Base-by-base conservation (phyloP, 2,113 vertebrate species). In the Oryzias curvinotus region DNA sequence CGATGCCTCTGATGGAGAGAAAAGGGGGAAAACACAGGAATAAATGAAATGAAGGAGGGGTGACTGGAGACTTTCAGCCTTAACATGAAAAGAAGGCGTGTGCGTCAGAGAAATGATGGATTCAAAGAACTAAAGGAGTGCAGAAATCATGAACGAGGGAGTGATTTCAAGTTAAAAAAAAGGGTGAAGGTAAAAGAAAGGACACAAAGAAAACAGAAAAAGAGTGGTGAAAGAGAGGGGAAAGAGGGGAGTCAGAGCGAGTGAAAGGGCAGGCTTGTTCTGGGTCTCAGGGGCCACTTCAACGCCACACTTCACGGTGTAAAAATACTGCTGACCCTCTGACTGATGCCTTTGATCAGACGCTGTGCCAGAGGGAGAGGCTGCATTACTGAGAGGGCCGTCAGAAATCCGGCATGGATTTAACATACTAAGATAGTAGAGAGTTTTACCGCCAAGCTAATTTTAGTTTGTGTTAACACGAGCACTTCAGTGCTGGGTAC, bases 291-390 rank as follows among this genome's bases (percentile, higher is more conserved):
- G 75, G 83, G 80, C 69, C 83, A 74, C 75, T 78, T 86, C 70
- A 84, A 21, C 64, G 50, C 71, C 73, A 85, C 81, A 82, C 80
- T 84, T 77, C 72, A 76, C 80, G 49, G 83, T 83, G 82, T 84
- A 85, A 83, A 89, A 90, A 90, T 81, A 87, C 82, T 58, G 51
- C 74, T 77, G 78, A 78, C 81, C 77, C 80, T 44, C 68, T 18
- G 56, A 71, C 70, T 43, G 68, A 53, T 65, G 69, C 63, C 82
- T 79, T 83, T 86, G 84, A 84, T 80, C 68, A 41, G 49, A 66
- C 41, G 15, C 41, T 6, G 60, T 30, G 73, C 53, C 63, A 71
- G 45, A 53, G 48, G 68, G 44, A 41, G 62, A 60, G 14, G 52
- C n/a, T 41, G 42, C 18, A 59, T 16, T 64, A 13, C 26, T 14